These are phyloP conservation scores for Clepsis dumicolana DNA, from an alignment of 2,888 invertebrate species.

Conservation along the genomic window DNA sequence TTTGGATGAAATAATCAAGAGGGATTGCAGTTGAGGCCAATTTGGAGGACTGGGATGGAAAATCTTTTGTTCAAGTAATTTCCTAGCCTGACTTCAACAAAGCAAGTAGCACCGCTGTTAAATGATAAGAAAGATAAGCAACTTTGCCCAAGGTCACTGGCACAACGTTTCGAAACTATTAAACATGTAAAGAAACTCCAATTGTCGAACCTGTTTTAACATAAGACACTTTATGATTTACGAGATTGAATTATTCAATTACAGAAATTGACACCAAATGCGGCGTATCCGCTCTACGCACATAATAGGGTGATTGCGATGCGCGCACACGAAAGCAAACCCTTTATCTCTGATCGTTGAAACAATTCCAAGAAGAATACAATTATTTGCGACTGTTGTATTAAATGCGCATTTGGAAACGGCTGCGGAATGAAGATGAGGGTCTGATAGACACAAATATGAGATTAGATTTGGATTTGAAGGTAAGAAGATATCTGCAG, in stretches of 20 bases:
- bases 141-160: no score
- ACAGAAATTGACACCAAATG: conserved; percentile 36
- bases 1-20: no score
- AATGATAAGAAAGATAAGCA: no score
- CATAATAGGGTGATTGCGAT: conserved; percentile 31
- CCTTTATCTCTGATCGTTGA: neutral
- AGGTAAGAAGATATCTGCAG: no score
- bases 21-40: no score
- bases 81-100: no score
- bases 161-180: no score
- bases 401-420: conserved; percentile 3
- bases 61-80: no score
- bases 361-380: conserved; percentile 1
- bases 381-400: neutral
- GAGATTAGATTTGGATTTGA: neutral
- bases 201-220: neutral
- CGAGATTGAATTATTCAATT: conserved; percentile 36
- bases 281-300: conserved; percentile 23
- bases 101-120: no score
- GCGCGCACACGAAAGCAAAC: conserved; percentile 20
- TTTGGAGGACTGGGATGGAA: no score
- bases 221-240: conserved; percentile 30
- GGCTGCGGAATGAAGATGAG: neutral
- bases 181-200: neutral
- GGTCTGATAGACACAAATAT: neutral